Percentiles rank a stretch among this genome's conserved stretches.
phyloP scores from a whole-genome alignment of 2,797 vertebrate genomes.

The Spondyliosoma cantharus region DNA sequence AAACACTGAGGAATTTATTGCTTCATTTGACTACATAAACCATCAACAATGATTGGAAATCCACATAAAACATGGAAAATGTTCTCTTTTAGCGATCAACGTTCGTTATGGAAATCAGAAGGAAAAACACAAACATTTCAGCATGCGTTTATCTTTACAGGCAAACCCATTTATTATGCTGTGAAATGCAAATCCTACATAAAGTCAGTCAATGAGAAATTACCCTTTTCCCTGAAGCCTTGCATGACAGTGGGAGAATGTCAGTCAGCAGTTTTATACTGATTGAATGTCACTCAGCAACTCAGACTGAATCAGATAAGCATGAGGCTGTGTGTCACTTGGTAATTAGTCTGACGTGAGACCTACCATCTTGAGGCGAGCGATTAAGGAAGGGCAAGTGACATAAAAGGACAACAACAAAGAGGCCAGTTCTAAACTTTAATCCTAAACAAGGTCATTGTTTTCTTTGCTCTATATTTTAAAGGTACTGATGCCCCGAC shows the following conservation, averaged over 20 bases:
- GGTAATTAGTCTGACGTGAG: slow-evolving; percentile 71
- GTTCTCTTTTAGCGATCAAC: background rate
- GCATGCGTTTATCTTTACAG: slow-evolving; percentile 13
- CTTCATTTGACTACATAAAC: no score
- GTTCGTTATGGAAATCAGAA: slow-evolving; percentile 1
- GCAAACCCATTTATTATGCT: slow-evolving; percentile 44
- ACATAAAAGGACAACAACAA: slow-evolving; percentile 48
- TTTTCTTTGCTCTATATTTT: background rate
- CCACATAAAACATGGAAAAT: no score
- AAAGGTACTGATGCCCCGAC: slow-evolving; percentile 17
- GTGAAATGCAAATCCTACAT: slow-evolving; percentile 50
- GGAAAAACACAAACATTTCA: slow-evolving; percentile 4
- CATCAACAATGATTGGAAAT: no score
- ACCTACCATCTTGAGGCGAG: slow-evolving; percentile 42
- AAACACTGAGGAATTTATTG: no score
- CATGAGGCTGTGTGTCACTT: slow-evolving; percentile 61
- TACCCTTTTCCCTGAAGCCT: slow-evolving; percentile 31
- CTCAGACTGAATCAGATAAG: slow-evolving; percentile 73
- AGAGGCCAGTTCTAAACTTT: slow-evolving; percentile 33
- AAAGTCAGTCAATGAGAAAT: slow-evolving; percentile 51
- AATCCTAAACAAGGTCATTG: slow-evolving; percentile 10
- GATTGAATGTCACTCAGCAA: slow-evolving; percentile 68
- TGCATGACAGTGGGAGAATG: slow-evolving; percentile 48
- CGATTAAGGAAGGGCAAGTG: slow-evolving; percentile 49
- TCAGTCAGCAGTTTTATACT: slow-evolving; percentile 52